A percentile compares a stretch with the other conserved stretches of the same genome.
Conservation (phyloP, 2,888 invertebrate species). For the Conchocele bisecta region DNA sequence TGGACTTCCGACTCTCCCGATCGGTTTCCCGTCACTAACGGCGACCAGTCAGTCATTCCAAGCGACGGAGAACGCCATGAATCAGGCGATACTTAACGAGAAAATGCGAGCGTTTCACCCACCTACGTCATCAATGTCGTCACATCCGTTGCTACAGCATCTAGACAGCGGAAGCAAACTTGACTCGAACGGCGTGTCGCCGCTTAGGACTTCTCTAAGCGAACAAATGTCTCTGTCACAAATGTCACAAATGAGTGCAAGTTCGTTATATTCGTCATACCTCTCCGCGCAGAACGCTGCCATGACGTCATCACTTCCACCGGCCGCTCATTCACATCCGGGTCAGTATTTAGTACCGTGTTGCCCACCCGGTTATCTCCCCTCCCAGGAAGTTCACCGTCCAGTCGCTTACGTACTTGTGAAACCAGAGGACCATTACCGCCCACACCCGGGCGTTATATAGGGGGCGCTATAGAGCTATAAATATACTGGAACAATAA, state of each 20-base stretch:
- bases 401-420: conserved; percentile 82
- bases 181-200: conserved; percentile 26
- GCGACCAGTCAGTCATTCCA: conserved; percentile 47
- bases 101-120: conserved; percentile 73
- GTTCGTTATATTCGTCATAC: conserved; percentile 70
- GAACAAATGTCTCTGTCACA: conserved; percentile 55
- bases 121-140: conserved; percentile 60
- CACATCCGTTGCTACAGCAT: conserved; percentile 70
- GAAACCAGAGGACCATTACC: conserved; percentile 82
- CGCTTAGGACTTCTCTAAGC: conserved; percentile 49
- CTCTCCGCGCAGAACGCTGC: conserved; percentile 68
- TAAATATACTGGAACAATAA: background rate
- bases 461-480: conserved; percentile 55
- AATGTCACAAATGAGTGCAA: conserved; percentile 53
- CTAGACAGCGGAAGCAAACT: conserved; percentile 61
- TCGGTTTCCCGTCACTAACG: conserved; percentile 61
- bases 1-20: conserved; percentile 59
- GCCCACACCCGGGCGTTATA: conserved; percentile 74
- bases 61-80: conserved; percentile 36
- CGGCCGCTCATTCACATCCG: conserved; percentile 71
- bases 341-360: conserved; percentile 80
- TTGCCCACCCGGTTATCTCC: conserved; percentile 76
- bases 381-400: conserved; percentile 78
- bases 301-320: conserved; percentile 63
- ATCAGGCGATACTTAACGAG: conserved; percentile 59